A percentile compares a stretch with the other conserved stretches of the same genome.
Evolutionary conservation across 1,140 invertebrate genomes (phyloP).

Genomic region (Gryllus bimaculatus): DNA sequence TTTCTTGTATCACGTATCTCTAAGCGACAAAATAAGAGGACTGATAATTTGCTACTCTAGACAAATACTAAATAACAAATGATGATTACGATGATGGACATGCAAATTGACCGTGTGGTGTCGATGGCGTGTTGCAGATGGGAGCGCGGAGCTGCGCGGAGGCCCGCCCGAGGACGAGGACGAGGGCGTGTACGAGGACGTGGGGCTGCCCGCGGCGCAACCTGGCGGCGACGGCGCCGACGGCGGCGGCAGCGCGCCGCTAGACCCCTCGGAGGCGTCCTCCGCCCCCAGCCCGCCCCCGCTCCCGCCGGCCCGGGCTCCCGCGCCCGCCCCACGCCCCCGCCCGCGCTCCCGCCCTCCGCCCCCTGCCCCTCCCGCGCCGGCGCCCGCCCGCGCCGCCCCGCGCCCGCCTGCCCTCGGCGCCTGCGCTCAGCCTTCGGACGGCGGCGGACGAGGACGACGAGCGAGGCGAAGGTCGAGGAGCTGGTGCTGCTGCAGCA

Average conservation of each 20-base stretch:
- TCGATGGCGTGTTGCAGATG: background rate
- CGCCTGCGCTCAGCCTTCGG: slow-evolving; percentile 40
- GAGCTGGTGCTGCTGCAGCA: slow-evolving; percentile 5
- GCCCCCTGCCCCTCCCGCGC: slow-evolving; percentile 32
- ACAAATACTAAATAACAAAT: too few species aligned
- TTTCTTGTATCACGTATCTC: too few species aligned
- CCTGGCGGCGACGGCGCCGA: background rate
- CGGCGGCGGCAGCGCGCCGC: slow-evolving; percentile 22
- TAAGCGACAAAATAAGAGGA: too few species aligned
- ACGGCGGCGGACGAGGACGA: slow-evolving; percentile 27
- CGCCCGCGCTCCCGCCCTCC: slow-evolving; percentile 40
- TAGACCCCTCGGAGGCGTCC: slow-evolving; percentile 32
- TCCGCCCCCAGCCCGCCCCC: slow-evolving; percentile 48
- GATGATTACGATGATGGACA: too few species aligned
- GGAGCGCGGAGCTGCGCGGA: background rate
- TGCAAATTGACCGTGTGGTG: too few species aligned
- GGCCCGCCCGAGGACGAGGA: slow-evolving; percentile 13
- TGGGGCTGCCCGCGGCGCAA: slow-evolving; percentile 11
- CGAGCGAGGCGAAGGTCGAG: slow-evolving; percentile 33
- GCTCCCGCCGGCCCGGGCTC: slow-evolving; percentile 32
- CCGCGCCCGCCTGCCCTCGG: slow-evolving; percentile 45
- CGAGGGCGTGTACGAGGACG: slow-evolving; percentile 20
- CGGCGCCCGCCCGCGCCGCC: slow-evolving; percentile 40
- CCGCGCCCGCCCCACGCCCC: slow-evolving; percentile 46
- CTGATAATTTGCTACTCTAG: too few species aligned